phyloP scores from a whole-genome alignment of 2,888 invertebrate genomes.

The Pardosa pseudoannulata region DNA sequence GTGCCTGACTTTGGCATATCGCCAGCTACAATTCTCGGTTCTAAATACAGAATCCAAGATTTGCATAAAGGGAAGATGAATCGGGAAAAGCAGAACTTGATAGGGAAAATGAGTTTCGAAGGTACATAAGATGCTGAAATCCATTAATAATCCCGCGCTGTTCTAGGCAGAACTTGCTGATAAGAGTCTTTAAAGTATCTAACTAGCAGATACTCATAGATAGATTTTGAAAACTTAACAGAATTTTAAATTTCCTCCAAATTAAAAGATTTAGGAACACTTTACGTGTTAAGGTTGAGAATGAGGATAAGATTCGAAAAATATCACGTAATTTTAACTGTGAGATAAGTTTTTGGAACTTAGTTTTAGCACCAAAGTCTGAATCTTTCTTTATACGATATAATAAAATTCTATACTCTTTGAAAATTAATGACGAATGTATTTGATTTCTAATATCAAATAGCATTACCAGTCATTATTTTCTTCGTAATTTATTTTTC shows the following conservation, averaged over 20 bases:
- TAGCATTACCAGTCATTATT: too few species aligned
- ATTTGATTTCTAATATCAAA: too few species aligned
- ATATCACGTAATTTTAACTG: too few species aligned
- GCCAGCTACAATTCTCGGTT: slow-evolving; percentile 20
- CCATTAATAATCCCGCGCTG: slow-evolving; percentile 48
- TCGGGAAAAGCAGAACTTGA: slow-evolving; percentile 54
- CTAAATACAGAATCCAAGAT: slow-evolving; percentile 40
- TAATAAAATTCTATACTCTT: too few species aligned
- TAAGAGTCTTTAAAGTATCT: slow-evolving; percentile 43
- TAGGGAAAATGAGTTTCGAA: slow-evolving; percentile 55
- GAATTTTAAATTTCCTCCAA: background rate
- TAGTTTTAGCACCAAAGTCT: too few species aligned
- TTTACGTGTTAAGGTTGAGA: too few species aligned
- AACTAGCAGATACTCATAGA: background rate
- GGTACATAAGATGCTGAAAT: slow-evolving; percentile 31
- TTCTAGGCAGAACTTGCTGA: slow-evolving; percentile 28
- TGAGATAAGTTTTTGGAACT: too few species aligned
- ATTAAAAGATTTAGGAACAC: too few species aligned
- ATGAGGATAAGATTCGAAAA: too few species aligned
- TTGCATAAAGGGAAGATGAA: slow-evolving; percentile 59
- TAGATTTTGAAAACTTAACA: background rate
- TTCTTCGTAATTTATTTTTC: too few species aligned
- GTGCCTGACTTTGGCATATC: slow-evolving; percentile 37
- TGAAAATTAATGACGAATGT: too few species aligned
- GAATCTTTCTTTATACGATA: too few species aligned